Evolutionary conservation across 2,113 vertebrate genomes (phyloP).

Genomic region (Dermatemys mawii): DNA sequence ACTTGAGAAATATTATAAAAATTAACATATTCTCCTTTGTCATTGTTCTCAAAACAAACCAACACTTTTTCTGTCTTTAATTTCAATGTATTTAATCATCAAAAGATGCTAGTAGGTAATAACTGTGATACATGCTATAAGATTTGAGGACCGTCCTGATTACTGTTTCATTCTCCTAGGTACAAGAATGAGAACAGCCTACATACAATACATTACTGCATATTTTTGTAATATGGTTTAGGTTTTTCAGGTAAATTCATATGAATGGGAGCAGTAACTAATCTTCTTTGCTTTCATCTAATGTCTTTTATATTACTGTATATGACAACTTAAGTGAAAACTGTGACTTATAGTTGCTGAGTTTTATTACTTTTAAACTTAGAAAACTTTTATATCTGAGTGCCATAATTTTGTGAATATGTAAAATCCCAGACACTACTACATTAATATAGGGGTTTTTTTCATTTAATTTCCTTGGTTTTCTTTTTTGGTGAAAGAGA

Average conservation of each 20-base stretch:
- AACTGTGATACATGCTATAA: background rate
- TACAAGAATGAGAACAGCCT: background rate
- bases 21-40: background rate
- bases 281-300: background rate
- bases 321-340: background rate
- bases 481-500: background rate
- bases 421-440: background rate
- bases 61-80: background rate
- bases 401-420: background rate
- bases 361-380: background rate
- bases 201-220: background rate
- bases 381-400: background rate
- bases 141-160: background rate
- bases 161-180: background rate
- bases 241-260: background rate
- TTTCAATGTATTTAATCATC: background rate
- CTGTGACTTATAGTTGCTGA: background rate
- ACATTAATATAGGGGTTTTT: background rate
- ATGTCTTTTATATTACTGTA: background rate
- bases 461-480: background rate
- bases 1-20: background rate
- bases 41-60: background rate
- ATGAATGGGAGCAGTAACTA: background rate
- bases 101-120: background rate
- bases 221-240: background rate